Evolutionary conservation across 2,888 invertebrate genomes (phyloP).

Genomic region (Cabera pusaria): DNA sequence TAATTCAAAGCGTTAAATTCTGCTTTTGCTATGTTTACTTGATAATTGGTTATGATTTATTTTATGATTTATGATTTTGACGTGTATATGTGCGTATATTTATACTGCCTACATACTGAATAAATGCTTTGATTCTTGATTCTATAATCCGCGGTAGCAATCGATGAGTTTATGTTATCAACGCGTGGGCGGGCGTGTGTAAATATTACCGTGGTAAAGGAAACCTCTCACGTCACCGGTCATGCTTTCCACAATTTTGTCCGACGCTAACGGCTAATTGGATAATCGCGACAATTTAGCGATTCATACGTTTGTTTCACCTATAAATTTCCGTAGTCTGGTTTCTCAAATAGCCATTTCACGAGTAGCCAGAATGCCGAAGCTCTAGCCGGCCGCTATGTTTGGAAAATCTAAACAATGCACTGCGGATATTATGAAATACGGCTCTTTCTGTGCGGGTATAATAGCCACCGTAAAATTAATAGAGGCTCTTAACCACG

Average conservation of each 20-base stretch:
- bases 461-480: conserved; percentile 21
- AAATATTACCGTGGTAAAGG: too few relatives aligned
- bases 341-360: conserved; percentile 25
- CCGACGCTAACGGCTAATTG: conserved; percentile 43
- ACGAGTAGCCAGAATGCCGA: conserved; percentile 24
- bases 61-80: too few relatives aligned
- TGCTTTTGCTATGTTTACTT: too few relatives aligned
- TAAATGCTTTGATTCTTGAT: too few relatives aligned
- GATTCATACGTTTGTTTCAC: too few relatives aligned
- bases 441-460: conserved; percentile 22
- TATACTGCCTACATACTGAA: too few relatives aligned
- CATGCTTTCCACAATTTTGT: conserved; percentile 19
- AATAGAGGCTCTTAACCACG: conserved; percentile 14
- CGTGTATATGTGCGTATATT: too few relatives aligned
- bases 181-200: conserved; percentile 27
- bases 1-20: too few relatives aligned
- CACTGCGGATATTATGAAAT: conserved; percentile 24
- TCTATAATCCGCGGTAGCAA: conserved; percentile 43
- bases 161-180: conserved; percentile 40
- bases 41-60: too few relatives aligned
- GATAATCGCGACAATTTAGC: conserved; percentile 41
- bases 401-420: conserved; percentile 23
- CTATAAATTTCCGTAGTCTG: too few relatives aligned
- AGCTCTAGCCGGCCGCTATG: conserved; percentile 22
- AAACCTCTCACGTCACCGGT: conserved; percentile 34